Evolutionary conservation across 2,888 invertebrate genomes (phyloP), one percentile per base, ranked within the genome.

Genomic region (Disparrhopalites patrizii): DNA sequence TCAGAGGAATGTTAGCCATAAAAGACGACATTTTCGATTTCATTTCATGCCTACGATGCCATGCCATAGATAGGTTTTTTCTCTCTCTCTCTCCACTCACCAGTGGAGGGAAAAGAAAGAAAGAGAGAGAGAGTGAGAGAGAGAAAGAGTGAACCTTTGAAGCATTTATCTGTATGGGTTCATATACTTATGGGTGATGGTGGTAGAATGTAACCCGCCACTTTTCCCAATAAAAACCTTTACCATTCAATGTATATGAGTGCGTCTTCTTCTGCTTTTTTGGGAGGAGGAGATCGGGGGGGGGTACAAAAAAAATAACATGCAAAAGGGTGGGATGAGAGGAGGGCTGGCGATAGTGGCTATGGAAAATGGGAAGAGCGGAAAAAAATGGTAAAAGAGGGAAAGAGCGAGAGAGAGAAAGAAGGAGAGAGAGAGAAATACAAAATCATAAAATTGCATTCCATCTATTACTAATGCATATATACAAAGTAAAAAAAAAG

Each of bases 1-100:
- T 64, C 64, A 64, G 62, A 63, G 64, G 64, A 64, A 64, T 64
- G 64, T 64, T 64, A 62, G 62, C 64, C 64, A 64, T 64, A 64
- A 64, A 64, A 64, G 64, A 64, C 56, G 64, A 64, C 64, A 64
- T 64, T 65, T 65, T 65, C 65, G 65, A 65, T 65, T 65, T 65
- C 65, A 65, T 65, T 65, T 65, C 65, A 58, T 65, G 60, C 65
- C 65, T 56, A 65, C 60, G 40, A 55, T 62, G 54, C 55, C 40
- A 55, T 31, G 54, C 61, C 51, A 51, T 51, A 61, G 51, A 61
- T 61, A 51, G 61, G 51, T 38, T 61, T 61, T 52, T 61, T 27
- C 28, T 52, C 52, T 50, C 20, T 50, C 50, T 52, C 52, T 52
- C 52, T 52, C 13, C 52, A 28, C 5, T 52, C 30, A 28, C 51